Conservation (phyloP, 2,113 vertebrate genomes). For the Hippocampus barbouri region DNA sequence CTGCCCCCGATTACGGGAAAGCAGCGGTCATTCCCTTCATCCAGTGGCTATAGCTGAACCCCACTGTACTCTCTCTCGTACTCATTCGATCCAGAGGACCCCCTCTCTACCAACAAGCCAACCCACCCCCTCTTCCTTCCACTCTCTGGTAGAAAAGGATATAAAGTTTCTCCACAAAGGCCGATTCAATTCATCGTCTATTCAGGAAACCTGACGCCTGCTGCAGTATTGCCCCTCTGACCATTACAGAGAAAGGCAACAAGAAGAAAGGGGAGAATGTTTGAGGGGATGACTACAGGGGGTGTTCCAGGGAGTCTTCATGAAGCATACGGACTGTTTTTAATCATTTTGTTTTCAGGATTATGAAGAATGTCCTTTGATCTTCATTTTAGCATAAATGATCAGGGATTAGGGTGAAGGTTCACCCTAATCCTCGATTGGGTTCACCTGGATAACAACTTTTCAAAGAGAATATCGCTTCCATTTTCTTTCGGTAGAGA, state of each 20-base stretch:
- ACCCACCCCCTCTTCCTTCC: constrained; percentile 35
- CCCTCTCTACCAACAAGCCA: constrained; percentile 47
- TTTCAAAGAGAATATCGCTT: constrained; percentile 57
- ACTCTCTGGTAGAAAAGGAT: constrained; percentile 83
- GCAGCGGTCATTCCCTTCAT: constrained; percentile 25
- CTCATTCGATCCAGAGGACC: constrained; percentile 62
- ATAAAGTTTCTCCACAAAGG: constrained; percentile 93
- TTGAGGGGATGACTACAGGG: constrained; percentile 27
- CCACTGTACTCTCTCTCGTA: constrained; percentile 46
- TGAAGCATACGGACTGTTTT: constrained; percentile 9
- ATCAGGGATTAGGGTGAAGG: constrained; percentile 30
- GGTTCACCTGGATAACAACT: constrained; percentile 9
- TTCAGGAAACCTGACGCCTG: constrained; percentile 84
- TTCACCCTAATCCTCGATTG: constrained; percentile 6
- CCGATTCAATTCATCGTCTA: constrained; percentile 82
- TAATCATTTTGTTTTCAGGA: constrained; percentile 11
- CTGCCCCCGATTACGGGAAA: constrained; percentile 62
- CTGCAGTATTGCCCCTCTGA: constrained; percentile 80
- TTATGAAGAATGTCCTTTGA: constrained; percentile 10
- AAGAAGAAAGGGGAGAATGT: constrained; percentile 33
- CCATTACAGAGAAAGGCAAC: constrained; percentile 70
- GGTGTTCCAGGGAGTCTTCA: constrained; percentile 16
- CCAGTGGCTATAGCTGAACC: constrained; percentile 46
- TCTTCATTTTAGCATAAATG: constrained; percentile 32
- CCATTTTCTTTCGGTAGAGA: constrained; percentile 45